These are phyloP conservation scores for Mystacornis crossleyi DNA, from an alignment of 2,113 vertebrate genomes.

Conservation along the genomic window DNA sequence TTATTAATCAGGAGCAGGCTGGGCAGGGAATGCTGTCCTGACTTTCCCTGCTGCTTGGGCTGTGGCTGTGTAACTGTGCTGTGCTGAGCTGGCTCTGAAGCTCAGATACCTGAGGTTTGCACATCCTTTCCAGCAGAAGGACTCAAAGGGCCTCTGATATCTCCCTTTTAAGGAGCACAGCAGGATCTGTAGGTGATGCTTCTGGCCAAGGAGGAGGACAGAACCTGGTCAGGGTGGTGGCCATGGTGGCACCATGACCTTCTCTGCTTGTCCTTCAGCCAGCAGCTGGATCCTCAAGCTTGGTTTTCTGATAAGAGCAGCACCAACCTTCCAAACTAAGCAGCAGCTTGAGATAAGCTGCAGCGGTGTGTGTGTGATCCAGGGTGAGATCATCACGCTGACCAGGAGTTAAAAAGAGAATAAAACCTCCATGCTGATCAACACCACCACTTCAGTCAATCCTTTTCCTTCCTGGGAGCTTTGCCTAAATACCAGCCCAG, in stretches of 20 bases:
- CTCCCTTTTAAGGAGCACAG: background rate
- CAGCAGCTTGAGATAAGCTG: background rate
- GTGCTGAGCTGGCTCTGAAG: background rate
- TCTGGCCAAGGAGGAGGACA: background rate
- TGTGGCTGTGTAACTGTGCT: accelerated
- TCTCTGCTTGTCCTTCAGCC: background rate
- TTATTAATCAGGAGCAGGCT: background rate
- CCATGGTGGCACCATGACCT: background rate
- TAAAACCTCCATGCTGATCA: background rate
- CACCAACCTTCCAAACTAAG: background rate
- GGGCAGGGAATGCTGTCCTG: background rate
- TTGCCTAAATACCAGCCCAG: background rate
- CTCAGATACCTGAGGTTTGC: background rate
- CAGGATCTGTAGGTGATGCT: background rate
- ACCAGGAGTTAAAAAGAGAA: background rate
- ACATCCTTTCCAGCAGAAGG: accelerated
- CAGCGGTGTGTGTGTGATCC: background rate
- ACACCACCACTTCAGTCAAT: accelerated
- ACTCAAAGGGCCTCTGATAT: background rate
- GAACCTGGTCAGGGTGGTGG: background rate
- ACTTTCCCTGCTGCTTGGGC: background rate
- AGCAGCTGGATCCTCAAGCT: background rate
- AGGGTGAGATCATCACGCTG: background rate
- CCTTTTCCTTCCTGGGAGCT: background rate
- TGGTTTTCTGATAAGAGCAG: background rate